phyloP scores from a whole-genome alignment of 2,888 invertebrate genomes.

The Diaprepes abbreviatus region DNA sequence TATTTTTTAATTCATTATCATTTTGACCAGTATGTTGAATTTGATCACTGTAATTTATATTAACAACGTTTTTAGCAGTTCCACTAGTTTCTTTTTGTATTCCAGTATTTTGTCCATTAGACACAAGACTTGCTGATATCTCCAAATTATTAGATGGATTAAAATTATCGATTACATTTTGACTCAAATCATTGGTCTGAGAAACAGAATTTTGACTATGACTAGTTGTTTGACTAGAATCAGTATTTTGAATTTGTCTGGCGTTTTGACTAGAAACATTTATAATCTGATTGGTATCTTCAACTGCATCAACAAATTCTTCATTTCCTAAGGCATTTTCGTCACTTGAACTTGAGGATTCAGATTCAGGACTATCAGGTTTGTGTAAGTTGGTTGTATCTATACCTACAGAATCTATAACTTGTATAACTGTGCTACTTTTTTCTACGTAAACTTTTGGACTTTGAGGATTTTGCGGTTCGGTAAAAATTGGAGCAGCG shows the following conservation, averaged over 20 bases:
- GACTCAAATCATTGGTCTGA: too few species aligned
- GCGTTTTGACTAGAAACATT: too few species aligned
- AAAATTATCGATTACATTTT: too few species aligned
- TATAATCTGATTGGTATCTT: constrained; percentile 37
- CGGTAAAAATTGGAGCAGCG: constrained; percentile 16
- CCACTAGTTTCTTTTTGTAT: not conserved
- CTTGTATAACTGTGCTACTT: constrained; percentile 65
- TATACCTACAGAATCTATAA: constrained; percentile 57
- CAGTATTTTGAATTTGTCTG: not conserved
- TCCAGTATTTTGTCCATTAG: too few species aligned
- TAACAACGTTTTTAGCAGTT: not conserved
- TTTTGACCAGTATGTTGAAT: not conserved
- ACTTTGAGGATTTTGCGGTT: constrained; percentile 37
- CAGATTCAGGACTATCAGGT: constrained; percentile 28
- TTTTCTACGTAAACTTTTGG: constrained; percentile 64
- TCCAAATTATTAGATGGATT: too few species aligned
- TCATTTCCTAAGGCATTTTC: constrained; percentile 37
- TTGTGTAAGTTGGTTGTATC: constrained; percentile 19
- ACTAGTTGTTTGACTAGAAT: not conserved
- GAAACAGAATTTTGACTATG: not conserved
- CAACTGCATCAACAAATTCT: constrained; percentile 58
- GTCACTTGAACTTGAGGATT: constrained; percentile 38
- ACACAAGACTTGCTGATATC: too few species aligned
- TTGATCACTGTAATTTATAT: not conserved
- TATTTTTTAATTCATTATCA: not conserved